phyloP scores from a whole-genome alignment of 2,888 invertebrate genomes.

The Lepidochitona cinerea region DNA sequence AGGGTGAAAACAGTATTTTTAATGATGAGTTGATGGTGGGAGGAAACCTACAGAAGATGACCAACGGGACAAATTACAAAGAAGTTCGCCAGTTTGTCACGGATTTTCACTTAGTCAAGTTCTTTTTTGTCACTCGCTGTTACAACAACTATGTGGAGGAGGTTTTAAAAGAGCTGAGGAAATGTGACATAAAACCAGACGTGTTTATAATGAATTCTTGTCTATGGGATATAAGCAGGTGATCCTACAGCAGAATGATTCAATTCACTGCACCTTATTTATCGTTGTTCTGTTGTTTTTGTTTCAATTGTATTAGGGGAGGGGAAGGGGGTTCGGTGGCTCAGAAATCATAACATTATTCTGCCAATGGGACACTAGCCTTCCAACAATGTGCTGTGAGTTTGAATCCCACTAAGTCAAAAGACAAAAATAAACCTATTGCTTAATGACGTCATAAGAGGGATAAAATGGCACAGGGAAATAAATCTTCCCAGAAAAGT shows the following conservation, averaged over 20 bases:
- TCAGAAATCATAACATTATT: no score
- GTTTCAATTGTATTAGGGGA: not conserved
- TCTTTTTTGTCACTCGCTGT: constrained; percentile 71
- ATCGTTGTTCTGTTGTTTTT: not conserved
- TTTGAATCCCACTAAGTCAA: no score
- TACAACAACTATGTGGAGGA: constrained; percentile 68
- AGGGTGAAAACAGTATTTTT: constrained; percentile 67
- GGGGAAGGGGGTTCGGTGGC: no score
- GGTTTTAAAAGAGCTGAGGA: constrained; percentile 61
- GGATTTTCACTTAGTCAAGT: constrained; percentile 58
- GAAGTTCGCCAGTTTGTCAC: constrained; percentile 69
- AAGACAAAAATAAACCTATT: no score
- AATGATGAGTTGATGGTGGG: constrained; percentile 69
- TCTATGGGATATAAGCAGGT: constrained; percentile 73
- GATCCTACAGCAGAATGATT: not conserved
- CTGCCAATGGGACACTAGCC: no score
- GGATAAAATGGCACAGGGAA: no score
- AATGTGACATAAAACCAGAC: constrained; percentile 67
- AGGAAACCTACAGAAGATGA: constrained; percentile 53
- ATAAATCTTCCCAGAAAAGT: no score
- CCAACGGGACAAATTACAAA: constrained; percentile 68
- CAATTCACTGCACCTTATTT: not conserved
- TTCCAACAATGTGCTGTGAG: no score
- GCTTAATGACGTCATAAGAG: no score
- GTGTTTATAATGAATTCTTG: constrained; percentile 73